These are phyloP conservation scores for Eucidaris tribuloides DNA, from an alignment of 35 echinoderm and acorn worm genomes.

Conservation along the genomic window DNA sequence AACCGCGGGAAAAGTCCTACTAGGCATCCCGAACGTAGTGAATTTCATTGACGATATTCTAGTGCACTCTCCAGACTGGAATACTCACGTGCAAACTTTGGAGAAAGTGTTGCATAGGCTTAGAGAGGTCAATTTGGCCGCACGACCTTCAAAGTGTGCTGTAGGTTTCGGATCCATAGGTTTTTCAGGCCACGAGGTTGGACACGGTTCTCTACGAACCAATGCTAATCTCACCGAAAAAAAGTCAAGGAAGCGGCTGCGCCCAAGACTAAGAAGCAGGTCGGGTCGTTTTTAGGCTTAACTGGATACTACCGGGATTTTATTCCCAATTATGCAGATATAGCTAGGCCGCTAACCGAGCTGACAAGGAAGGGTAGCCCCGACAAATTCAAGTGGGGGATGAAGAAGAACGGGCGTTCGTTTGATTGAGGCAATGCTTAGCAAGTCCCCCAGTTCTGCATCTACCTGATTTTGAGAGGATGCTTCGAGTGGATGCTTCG, in stretches of 20 bases:
- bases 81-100: conserved; percentile 41
- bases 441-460: background rate
- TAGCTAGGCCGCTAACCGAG: background rate
- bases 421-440: background rate
- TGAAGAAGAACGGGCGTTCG: conserved; percentile 2
- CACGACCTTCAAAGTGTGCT: conserved; percentile 12
- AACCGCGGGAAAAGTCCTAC: conserved; percentile 16
- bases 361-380: background rate
- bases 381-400: background rate
- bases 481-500: conserved; percentile 14
- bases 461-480: conserved; percentile 3
- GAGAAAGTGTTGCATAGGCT: no score
- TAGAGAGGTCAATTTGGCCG: conserved; percentile 2
- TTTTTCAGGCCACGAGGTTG: background rate
- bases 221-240: background rate
- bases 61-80: background rate
- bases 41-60: conserved; percentile 62
- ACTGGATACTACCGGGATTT: conserved; percentile 5
- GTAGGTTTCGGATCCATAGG: background rate
- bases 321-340: background rate
- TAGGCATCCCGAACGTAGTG: background rate
- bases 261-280: no score
- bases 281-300: conserved; percentile 9
- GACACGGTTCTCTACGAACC: background rate
- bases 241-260: no score